A percentile compares a stretch with the other conserved stretches of the same genome.
Evolutionary conservation across 2,797 vertebrate species (phyloP).

Genomic region (Typhlichthys subterraneus): DNA sequence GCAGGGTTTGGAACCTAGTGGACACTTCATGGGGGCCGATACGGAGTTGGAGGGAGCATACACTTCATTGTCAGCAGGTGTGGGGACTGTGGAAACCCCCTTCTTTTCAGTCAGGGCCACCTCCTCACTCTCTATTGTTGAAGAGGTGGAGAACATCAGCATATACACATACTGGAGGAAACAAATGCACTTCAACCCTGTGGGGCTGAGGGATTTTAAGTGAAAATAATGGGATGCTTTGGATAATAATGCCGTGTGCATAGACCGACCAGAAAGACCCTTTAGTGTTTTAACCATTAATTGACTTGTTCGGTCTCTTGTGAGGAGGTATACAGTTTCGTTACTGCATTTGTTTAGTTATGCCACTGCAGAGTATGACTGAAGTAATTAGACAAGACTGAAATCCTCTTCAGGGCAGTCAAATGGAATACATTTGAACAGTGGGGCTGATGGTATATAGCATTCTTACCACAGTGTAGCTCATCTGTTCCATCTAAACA

Average conservation of each 20-base stretch:
- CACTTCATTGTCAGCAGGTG: background rate
- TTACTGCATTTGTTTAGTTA: background rate
- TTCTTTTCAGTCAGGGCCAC: background rate
- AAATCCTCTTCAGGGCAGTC: background rate
- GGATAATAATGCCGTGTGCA: too few species aligned
- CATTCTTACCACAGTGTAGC: slow-evolving; percentile 76
- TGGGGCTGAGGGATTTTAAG: background rate
- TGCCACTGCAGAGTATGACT: background rate
- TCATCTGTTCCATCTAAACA: slow-evolving; percentile 83
- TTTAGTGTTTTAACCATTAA: too few species aligned
- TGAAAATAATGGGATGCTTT: too few species aligned
- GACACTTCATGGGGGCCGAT: slow-evolving; percentile 55
- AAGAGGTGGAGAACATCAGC: background rate
- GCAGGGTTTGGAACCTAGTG: slow-evolving; percentile 67
- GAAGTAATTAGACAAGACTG: too few species aligned
- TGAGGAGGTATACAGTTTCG: too few species aligned
- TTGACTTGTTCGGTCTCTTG: too few species aligned
- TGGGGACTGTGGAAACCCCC: background rate
- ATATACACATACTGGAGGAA: background rate
- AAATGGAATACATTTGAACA: background rate
- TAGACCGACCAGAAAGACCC: too few species aligned
- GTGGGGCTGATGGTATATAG: too few species aligned
- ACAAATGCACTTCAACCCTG: background rate
- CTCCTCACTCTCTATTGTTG: slow-evolving; percentile 32
- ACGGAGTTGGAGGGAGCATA: slow-evolving; percentile 57